Evolutionary conservation across 2,888 invertebrate species (phyloP).

Genomic region (Danaus chrysippus): DNA sequence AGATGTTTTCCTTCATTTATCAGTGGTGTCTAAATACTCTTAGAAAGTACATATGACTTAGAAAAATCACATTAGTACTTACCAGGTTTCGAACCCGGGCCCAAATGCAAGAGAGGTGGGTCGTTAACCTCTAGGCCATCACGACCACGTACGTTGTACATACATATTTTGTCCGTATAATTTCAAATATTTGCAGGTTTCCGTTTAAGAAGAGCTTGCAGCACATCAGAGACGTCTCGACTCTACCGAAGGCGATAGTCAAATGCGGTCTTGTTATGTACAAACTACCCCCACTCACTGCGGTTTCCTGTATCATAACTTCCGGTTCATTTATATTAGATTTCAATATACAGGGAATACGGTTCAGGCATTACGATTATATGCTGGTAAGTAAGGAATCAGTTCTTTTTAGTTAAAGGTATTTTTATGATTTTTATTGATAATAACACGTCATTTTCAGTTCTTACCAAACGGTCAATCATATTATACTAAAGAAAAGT

Average conservation of each 20-base stretch:
- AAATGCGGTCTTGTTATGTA: conserved; percentile 69
- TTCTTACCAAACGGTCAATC: conserved; percentile 60
- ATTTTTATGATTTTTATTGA: not conserved
- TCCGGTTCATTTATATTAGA: conserved; percentile 71
- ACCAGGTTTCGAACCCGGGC: too few relatives aligned
- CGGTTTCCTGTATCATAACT: conserved; percentile 67
- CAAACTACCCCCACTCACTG: conserved; percentile 68
- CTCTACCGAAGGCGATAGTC: conserved; percentile 68
- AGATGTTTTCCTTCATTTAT: too few relatives aligned
- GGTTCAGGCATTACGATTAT: conserved; percentile 64
- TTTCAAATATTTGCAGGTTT: conserved; percentile 46
- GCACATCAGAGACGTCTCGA: conserved; percentile 59
- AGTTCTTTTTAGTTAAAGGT: not conserved
- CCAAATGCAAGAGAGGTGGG: too few relatives aligned
- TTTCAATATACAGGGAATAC: conserved; percentile 71
- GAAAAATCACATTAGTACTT: too few relatives aligned
- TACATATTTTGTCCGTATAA: not conserved
- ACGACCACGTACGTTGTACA: too few relatives aligned
- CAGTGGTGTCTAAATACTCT: too few relatives aligned
- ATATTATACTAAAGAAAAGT: conserved; percentile 64
- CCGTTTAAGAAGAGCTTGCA: conserved; percentile 69
- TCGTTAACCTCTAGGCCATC: too few relatives aligned
- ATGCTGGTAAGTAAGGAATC: conserved; percentile 48
- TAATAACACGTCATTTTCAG: conserved; percentile 40
- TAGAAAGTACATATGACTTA: too few relatives aligned